Evolutionary conservation across 1,140 invertebrate genomes (phyloP), one percentile per base, ranked within the genome.

Genomic region (Paralvinella palmiformis): DNA sequence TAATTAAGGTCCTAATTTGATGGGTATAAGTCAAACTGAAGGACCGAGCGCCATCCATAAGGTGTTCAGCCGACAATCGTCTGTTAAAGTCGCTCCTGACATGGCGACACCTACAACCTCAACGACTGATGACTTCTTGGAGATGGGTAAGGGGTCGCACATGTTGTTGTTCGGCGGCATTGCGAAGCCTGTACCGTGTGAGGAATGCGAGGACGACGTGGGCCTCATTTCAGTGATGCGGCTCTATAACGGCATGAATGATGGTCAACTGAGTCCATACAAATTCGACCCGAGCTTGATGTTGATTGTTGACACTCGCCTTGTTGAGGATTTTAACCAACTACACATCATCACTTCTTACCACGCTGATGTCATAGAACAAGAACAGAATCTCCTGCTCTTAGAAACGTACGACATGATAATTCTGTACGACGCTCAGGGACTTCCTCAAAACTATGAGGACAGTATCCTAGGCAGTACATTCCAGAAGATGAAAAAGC

Each of bases 281-380:
- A 37, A 41, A 17, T 60, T 20, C 22, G 58, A 60, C 58, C 58
- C 58, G 33, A 41, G 33, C 58, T 60, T 24, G 10, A 22, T 60
- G 41, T 32, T 60, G 20, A 60, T 60, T 13, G 31, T 60, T 36
- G 58, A 60, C 58, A 60, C 58, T 2, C 58, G 58, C 17, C n/a
- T 27, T 4, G 20, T 20, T 3, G 36, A 45, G 10, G 58, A 60
- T 27, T 60, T 41, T 36, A 24, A 41, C 24, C 33, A 32, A 10
- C 35, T 24, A 24, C 58, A 60, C 41, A 60, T 60, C 24, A 22
- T 45, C 10, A 60, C 58, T 31, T 32, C 58, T 10, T 22, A 31
- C 22, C 58, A 60, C 58, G 41, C 44, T n/a, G 22, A 22, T 6
- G 24, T 41, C 35, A 22, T 60, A 10, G 27, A 22, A 27, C 10